Evolutionary conservation across 2,797 vertebrate species (phyloP).

Genomic region (Eulemur rubriventer): DNA sequence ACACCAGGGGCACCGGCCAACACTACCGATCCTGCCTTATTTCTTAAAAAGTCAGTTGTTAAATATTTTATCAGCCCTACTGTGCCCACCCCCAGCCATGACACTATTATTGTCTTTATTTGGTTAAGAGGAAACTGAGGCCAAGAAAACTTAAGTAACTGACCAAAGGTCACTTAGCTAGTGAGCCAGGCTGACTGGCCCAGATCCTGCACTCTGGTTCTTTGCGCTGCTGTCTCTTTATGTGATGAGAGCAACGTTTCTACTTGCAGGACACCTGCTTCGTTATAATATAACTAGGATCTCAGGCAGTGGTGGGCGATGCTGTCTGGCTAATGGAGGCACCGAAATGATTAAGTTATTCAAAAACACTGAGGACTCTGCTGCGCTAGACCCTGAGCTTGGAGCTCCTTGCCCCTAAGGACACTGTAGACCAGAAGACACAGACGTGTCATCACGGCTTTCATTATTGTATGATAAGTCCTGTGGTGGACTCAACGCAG

Average conservation of each 20-base stretch:
- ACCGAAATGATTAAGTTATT: background rate
- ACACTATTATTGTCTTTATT: background rate
- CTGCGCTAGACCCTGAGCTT: background rate
- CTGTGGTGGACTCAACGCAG: background rate
- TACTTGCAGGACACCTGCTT: background rate
- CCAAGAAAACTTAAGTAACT: background rate
- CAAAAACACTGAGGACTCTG: background rate
- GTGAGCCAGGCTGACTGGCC: background rate
- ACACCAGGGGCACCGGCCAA: background rate
- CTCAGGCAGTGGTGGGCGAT: background rate
- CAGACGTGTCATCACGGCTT: background rate
- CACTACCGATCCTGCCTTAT: background rate
- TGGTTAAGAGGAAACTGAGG: background rate
- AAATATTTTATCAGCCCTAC: background rate
- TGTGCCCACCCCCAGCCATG: rapidly evolving
- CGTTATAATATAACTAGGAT: background rate
- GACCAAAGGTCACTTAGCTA: background rate
- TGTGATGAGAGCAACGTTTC: background rate
- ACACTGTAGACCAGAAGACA: background rate
- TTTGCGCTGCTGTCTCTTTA: background rate
- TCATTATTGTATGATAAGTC: background rate
- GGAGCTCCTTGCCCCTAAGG: background rate
- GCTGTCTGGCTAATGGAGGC: background rate
- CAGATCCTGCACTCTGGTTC: background rate
- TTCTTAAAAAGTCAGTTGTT: background rate